Percentiles rank a stretch among this genome's conserved stretches.
Evolutionary conservation across 2,888 invertebrate species (phyloP).

Genomic region (Aethes cnicana): DNA sequence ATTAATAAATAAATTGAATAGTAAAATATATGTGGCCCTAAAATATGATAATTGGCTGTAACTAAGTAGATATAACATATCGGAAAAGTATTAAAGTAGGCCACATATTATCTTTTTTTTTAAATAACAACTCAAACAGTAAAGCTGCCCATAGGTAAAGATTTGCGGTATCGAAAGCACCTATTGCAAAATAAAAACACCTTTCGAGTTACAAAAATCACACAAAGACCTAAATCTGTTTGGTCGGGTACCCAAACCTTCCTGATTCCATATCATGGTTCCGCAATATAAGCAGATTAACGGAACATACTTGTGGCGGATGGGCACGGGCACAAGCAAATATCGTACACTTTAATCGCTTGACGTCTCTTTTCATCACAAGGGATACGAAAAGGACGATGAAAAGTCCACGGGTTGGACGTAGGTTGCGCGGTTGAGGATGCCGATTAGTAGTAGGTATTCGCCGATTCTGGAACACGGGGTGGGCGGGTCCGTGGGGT

Average conservation of each 20-base stretch:
- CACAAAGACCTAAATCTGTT: conserved; percentile 49
- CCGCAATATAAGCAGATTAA: conserved; percentile 52
- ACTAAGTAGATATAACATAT: too few relatives aligned
- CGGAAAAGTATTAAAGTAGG: too few relatives aligned
- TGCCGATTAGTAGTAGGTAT: too few relatives aligned
- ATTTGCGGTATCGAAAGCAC: conserved; percentile 42
- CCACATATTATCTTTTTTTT: too few relatives aligned
- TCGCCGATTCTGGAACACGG: too few relatives aligned
- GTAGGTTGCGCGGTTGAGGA: conserved; percentile 17
- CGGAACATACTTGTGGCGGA: conserved; percentile 46
- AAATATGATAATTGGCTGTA: too few relatives aligned
- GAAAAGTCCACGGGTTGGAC: conserved; percentile 47
- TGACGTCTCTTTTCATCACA: conserved; percentile 41
- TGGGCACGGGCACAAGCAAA: conserved; percentile 43
- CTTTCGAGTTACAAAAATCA: conserved; percentile 50
- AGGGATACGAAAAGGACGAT: conserved; percentile 45
- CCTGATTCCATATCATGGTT: conserved; percentile 42
- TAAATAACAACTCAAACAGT: too few relatives aligned
- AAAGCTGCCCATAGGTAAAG: conserved; percentile 37
- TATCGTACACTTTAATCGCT: conserved; percentile 55
- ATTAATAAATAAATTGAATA: too few relatives aligned
- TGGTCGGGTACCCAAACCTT: conserved; percentile 42
- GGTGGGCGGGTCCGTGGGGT: too few relatives aligned
- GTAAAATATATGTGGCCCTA: too few relatives aligned
- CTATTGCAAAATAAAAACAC: conserved; percentile 50